Conservation (phyloP, 2,113 vertebrate species). For the Pseudorectes ferrugineus region DNA sequence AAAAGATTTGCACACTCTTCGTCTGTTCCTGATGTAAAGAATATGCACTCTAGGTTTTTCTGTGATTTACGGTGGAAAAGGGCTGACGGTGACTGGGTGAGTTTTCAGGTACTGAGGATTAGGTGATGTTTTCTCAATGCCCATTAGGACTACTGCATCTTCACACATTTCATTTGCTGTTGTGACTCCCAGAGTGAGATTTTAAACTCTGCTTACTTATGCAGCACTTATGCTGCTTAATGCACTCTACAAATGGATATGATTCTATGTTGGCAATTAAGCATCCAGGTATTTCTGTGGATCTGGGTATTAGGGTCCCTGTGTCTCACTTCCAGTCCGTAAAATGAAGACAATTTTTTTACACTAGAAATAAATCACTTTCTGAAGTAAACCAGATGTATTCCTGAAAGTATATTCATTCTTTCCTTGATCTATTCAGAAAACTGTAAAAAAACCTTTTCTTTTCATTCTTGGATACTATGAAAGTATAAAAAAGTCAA, state of each 20-base stretch:
- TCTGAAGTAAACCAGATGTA: not conserved
- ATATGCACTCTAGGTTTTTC: not conserved
- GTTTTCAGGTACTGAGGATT: not conserved
- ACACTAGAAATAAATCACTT: not conserved
- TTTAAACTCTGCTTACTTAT: not conserved
- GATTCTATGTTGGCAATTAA: rapidly evolving
- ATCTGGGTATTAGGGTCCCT: not conserved
- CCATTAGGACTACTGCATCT: not conserved
- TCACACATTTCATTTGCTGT: not conserved
- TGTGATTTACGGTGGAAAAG: not conserved
- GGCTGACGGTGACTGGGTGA: not conserved
- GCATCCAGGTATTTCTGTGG: not conserved
- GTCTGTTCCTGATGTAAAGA: not conserved
- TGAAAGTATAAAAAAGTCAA: not conserved
- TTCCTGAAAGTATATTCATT: not conserved
- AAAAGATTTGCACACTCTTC: not conserved
- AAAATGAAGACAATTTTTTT: not conserved
- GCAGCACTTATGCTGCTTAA: not conserved
- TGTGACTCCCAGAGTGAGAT: not conserved
- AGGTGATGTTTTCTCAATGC: not conserved
- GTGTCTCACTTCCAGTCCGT: not conserved
- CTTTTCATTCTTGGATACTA: not conserved
- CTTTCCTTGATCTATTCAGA: not conserved
- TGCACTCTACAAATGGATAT: not conserved
- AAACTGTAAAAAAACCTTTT: not conserved